Conservation (phyloP, 2,888 invertebrate genomes). For the Meiosimyza decipiens region DNA sequence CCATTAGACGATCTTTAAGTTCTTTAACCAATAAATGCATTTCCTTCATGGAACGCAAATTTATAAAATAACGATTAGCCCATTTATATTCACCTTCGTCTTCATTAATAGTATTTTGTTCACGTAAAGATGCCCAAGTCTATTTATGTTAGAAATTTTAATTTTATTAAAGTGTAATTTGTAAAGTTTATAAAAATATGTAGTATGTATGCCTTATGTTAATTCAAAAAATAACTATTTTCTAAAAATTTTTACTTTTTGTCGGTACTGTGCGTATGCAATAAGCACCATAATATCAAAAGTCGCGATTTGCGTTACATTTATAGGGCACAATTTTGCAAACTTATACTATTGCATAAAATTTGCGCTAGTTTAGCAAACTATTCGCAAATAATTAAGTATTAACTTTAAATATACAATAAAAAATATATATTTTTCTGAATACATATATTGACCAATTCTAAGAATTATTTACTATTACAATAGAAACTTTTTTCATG, state of each 20-base stretch:
- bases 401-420: too few species aligned
- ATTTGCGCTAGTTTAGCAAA: too few species aligned
- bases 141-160: conserved; percentile 54
- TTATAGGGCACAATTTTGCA: too few species aligned
- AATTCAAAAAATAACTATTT: neutral
- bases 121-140: conserved; percentile 77
- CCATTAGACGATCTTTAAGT: conserved; percentile 72
- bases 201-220: neutral
- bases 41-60: conserved; percentile 78
- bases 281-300: too few species aligned
- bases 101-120: conserved; percentile 70
- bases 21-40: conserved; percentile 79
- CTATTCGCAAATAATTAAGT: too few species aligned
- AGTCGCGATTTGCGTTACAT: too few species aligned
- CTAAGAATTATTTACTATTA: too few species aligned
- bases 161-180: neutral
- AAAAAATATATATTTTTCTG: too few species aligned
- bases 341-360: too few species aligned
- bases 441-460: too few species aligned
- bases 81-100: conserved; percentile 71
- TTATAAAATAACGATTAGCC: conserved; percentile 78
- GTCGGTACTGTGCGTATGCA: too few species aligned
- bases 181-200: neutral
- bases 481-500: too few species aligned
- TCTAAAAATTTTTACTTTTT: neutral